Conservation (phyloP, 1,140 invertebrate species). For the Melipona quadrifasciata region DNA sequence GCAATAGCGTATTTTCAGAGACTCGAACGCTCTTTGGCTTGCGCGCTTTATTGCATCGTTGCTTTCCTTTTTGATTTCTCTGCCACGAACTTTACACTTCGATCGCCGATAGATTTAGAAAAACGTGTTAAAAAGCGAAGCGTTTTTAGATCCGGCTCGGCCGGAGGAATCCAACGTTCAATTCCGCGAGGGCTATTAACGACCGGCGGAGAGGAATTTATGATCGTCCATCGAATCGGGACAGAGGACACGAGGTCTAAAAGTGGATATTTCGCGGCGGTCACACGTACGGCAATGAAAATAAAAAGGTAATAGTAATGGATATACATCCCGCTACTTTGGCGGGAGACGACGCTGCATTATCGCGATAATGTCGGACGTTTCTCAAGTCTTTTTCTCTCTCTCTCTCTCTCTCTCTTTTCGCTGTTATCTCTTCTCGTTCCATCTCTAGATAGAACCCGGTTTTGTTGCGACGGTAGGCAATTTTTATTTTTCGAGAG, state of each 20-base stretch:
- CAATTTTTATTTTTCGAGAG: slow-evolving; percentile 41
- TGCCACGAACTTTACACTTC: too few relatives aligned
- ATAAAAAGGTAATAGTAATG: slow-evolving; percentile 51
- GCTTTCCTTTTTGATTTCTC: too few relatives aligned
- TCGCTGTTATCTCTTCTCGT: background rate
- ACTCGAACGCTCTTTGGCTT: too few relatives aligned
- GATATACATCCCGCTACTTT: slow-evolving; percentile 23
- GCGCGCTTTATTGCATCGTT: too few relatives aligned
- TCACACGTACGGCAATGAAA: slow-evolving; percentile 39
- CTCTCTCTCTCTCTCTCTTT: background rate
- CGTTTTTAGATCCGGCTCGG: background rate
- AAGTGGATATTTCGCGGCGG: slow-evolving; percentile 37
- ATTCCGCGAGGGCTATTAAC: slow-evolving; percentile 23
- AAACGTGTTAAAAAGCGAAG: background rate
- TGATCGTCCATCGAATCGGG: slow-evolving; percentile 15
- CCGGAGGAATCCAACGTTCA: slow-evolving; percentile 12
- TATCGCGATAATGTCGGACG: slow-evolving; percentile 39
- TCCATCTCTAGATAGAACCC: background rate
- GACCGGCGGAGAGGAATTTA: background rate
- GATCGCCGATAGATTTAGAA: too few relatives aligned
- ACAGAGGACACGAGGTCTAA: background rate
- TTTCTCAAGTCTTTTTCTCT: background rate
- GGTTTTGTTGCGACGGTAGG: slow-evolving; percentile 24
- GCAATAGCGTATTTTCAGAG: too few relatives aligned
- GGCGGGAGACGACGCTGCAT: slow-evolving; percentile 28